Base-by-base conservation (phyloP, 2,888 invertebrate genomes). In the Phrixothrix hirtus region DNA sequence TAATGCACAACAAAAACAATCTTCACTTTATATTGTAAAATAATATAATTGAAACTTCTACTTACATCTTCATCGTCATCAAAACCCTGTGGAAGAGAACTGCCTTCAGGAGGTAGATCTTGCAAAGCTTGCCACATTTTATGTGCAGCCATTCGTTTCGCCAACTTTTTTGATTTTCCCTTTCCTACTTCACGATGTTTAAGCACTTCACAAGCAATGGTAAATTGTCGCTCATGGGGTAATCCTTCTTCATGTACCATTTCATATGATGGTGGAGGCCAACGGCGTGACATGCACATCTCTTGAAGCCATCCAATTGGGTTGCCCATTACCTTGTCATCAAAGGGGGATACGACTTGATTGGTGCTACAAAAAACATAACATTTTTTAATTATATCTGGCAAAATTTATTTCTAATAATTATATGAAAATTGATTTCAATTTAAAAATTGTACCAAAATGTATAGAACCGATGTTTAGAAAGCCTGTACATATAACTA, bases 251-350 rank as follows among this genome's bases (percentile, higher is more conserved):
- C 92, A 72, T 83, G 86, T 73, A 85, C 90, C 64, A 93, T 92
- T 64, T 93, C 90, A 74, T 98, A 98, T 15, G 86, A 86, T 15
- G 98, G 97, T 29, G 95, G 95, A 17, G 95, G 94, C 90, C 95
- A 93, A 63, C 94, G 88, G 43, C 92, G 86, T 30, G 95, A 92
- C 92, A 96, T 96, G 73, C 96, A 96, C 77, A 96, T 84, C 76
- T 98, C 97, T 75, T 92, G 91, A 44, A 98, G 79, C 81, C 93
- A 92, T 11, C 97, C 97, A 56, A 98, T 95, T 1, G 97, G 97
- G 76, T 98, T 95, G 7, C 91, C 91, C 76, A 89, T 85, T 52
- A 89, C 83, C 71, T 90, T 92, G 66, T 92, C 92, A 62, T 92
- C 90, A 64, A 81, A 82, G 0, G 83, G 80, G 0, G 83, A 78